Percentiles rank a stretch among this genome's conserved stretches.
Evolutionary conservation across 2,888 invertebrate species (phyloP).

Genomic region (Parochlus steinenii): DNA sequence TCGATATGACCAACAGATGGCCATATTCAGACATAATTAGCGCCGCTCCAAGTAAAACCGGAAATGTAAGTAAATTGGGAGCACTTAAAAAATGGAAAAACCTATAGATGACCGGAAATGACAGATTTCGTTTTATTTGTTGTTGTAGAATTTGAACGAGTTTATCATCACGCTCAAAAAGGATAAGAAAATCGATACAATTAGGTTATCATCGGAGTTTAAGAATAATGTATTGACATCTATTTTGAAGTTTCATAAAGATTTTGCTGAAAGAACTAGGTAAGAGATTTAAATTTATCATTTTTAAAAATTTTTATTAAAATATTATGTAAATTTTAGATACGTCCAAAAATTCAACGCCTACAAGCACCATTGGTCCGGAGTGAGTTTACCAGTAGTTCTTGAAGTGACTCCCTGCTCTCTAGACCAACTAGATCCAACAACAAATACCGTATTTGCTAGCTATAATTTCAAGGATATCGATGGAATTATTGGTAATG

Average conservation of each 20-base stretch:
- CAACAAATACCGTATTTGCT: conserved; percentile 64
- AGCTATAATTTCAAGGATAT: conserved; percentile 77
- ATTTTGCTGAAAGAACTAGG: conserved; percentile 58
- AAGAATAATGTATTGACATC: conserved; percentile 84
- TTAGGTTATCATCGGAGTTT: conserved; percentile 94
- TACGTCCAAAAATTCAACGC: conserved; percentile 61
- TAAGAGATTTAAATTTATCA: neutral
- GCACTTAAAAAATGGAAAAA: conserved; percentile 28
- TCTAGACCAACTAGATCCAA: conserved; percentile 80
- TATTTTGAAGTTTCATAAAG: conserved; percentile 63
- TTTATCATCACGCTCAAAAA: conserved; percentile 75
- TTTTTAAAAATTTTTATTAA: neutral
- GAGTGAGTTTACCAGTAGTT: conserved; percentile 69
- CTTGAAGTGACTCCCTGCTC: conserved; percentile 87
- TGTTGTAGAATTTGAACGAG: conserved; percentile 29
- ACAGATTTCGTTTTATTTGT: conserved; percentile 22
- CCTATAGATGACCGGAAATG: too few species aligned
- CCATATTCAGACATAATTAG: conserved; percentile 64
- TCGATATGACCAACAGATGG: conserved; percentile 92
- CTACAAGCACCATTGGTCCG: conserved; percentile 95
- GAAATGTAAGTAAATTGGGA: conserved; percentile 28
- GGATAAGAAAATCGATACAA: conserved; percentile 78
- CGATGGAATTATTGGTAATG: conserved; percentile 46
- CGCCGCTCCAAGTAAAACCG: conserved; percentile 42
- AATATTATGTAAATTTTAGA: conserved; percentile 5